Evolutionary conservation across 2,113 vertebrate species (phyloP), one percentile per base, ranked within the genome.

Genomic region (Bothrops jararaca): DNA sequence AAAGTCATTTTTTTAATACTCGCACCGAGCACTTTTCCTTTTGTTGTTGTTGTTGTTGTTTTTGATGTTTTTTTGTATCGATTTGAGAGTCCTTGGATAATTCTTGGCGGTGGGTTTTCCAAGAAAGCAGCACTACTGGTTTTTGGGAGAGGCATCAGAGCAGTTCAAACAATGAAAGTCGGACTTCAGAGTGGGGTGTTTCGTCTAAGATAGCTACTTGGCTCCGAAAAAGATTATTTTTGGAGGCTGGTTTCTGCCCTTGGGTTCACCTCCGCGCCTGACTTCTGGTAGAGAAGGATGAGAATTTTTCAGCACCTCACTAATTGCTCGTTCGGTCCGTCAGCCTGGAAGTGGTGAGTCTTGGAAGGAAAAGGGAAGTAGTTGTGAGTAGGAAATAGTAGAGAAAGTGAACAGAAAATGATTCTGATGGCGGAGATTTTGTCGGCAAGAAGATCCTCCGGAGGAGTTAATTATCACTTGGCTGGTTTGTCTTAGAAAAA

Each of bases 341-440:
- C 20, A 4, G 0, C 85, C 0, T 94, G 96, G 96, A 95, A 34
- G 39, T 93, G 97, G 97, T 97, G 95, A 97, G 97, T 97, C 95
- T 10, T 0, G 88, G 54, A 1, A 85, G 54, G 26, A 5, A 48
- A 48, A 13, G 8, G 50, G 50, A 29, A 52, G 7, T 42, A 9
- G 0, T 39, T 52, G 0, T 53, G 23, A 39, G 34, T 48, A 10
- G 52, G 20, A 69, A 69, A 34, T 15, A 69, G 29, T n/a, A 2
- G 1, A 69, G 29, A 34, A 69, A 34, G 64, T 0, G 13, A 69
- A 69, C 29, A 34, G 60, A 2, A n/a, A n/a, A n/a, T 29, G 13
- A 18, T 18, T 15, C 87, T 0, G 29, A 24, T 45, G 0, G 22
- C 88, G 53, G 52, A 8, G 34, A 20, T 69, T 56, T 20, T 20